Percentiles rank a stretch among this genome's conserved stretches.
phyloP scores from a whole-genome alignment of 2,888 invertebrate genomes.

The Parnassius orleans region DNA sequence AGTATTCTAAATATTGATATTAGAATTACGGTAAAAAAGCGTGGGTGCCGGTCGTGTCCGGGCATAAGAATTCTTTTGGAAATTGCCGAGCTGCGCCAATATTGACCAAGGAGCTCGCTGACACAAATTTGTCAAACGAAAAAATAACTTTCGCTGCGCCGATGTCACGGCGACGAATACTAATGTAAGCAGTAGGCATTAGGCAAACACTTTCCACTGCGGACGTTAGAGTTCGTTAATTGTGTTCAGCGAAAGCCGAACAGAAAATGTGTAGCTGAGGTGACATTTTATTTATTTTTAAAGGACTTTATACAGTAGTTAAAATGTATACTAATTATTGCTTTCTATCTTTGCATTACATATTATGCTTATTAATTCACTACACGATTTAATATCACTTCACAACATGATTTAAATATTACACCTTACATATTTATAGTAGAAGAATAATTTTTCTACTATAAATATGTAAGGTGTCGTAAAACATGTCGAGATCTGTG shows the following conservation, averaged over 20 bases:
- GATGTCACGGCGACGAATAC: slow-evolving; percentile 40
- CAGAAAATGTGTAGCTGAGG: slow-evolving; percentile 48
- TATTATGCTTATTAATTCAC: too few relatives aligned
- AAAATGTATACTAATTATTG: too few relatives aligned
- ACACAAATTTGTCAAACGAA: slow-evolving; percentile 54
- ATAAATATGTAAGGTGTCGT: too few relatives aligned
- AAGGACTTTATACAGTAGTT: too few relatives aligned
- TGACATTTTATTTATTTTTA: slow-evolving; percentile 8
- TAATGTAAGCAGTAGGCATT: slow-evolving; percentile 49
- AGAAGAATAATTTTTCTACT: too few relatives aligned
- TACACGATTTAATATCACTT: too few relatives aligned
- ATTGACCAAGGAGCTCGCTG: slow-evolving; percentile 47
- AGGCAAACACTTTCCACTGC: slow-evolving; percentile 63
- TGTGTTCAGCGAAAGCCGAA: slow-evolving; percentile 68
- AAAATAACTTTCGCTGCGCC: slow-evolving; percentile 66
- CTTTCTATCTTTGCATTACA: too few relatives aligned
- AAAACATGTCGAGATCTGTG: too few relatives aligned
- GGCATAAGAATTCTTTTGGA: not conserved
- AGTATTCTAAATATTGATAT: slow-evolving; percentile 20
- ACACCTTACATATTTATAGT: too few relatives aligned
- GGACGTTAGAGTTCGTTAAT: slow-evolving; percentile 61
- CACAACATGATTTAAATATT: too few relatives aligned
- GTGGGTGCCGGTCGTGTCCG: slow-evolving; percentile 1
- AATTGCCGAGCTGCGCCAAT: slow-evolving; percentile 38
- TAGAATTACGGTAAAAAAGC: slow-evolving; percentile 14